Base-by-base conservation (phyloP, 2,113 vertebrate species). In the Macroglossus sobrinus region DNA sequence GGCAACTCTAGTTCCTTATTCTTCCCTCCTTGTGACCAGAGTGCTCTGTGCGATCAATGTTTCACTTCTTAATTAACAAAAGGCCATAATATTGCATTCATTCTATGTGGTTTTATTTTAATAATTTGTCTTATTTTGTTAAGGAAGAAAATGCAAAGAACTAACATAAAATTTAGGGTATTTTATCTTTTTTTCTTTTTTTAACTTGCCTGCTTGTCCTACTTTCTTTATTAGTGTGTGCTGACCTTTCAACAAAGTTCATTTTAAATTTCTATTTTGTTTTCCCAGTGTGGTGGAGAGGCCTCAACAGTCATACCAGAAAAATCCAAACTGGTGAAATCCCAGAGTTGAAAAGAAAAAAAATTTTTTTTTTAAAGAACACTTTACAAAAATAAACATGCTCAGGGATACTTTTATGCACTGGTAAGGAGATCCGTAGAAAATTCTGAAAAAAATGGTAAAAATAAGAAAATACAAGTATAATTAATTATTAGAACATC, bases 271-370 rank as follows among this genome's bases (percentile, higher is more conserved):
- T 96, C 78, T 79, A 21, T 55, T 86, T 97, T 89, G 63, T 69
- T 96, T 94, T 93, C 40, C 13, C 24, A 84, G 53, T 61, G 21
- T 30, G 35, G 43, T 50, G 74, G 55, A 89, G 95, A 97, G 66
- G 28, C 85, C 53, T 72, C 43, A 82, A 57, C 55, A 43, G 7
- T 93, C 61, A 81, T 33, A 82, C 72, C 78, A 89, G 55, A 59
- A 89, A 89, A 97, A 88, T 82, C 87, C 95, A 93, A 93, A 81
- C 57, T 64, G 61, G 96, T 90, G 40, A 85, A 93, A 76, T 96
- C 45, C 55, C 85, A 96, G 35, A 80, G 35, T 35, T 66, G 16
- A 78, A 93, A 87, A 69, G 2, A 80, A 87, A 28, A 84, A 45
- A 91, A 64, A 26, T 12, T 33, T 55, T 64, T 89, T 87, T 59